phyloP scores from a whole-genome alignment of 1,140 invertebrate species.

The Drosophila nikananu region DNA sequence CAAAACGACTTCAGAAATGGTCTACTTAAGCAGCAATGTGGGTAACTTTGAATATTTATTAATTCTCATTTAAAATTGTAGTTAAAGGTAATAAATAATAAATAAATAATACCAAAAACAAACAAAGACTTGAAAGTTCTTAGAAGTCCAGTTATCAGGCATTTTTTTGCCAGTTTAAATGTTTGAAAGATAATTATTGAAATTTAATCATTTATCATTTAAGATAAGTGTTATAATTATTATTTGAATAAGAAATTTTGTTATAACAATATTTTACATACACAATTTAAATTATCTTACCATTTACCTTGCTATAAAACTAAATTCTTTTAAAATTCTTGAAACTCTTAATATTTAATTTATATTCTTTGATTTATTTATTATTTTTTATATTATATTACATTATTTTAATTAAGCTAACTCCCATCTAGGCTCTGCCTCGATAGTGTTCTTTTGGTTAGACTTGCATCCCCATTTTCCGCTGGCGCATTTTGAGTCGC shows the following conservation, averaged over 20 bases:
- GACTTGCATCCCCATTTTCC: neutral
- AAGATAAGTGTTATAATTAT: too few species aligned
- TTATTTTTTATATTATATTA: neutral
- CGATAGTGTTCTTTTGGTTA: neutral
- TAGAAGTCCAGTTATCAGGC: neutral
- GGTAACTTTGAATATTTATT: neutral
- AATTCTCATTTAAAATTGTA: neutral
- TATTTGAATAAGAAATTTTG: too few species aligned
- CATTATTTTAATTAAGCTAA: neutral
- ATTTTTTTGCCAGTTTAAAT: too few species aligned
- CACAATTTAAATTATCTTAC: too few species aligned
- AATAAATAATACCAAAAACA: too few species aligned
- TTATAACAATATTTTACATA: too few species aligned
- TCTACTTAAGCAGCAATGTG: neutral
- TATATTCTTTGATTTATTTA: too few species aligned
- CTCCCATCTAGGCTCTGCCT: neutral
- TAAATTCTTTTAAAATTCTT: too few species aligned
- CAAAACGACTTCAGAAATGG: constrained; percentile 7
- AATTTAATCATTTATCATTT: too few species aligned
- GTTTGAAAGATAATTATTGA: too few species aligned
- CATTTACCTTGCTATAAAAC: too few species aligned
- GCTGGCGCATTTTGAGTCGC: constrained; percentile 40
- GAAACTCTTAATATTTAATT: too few species aligned
- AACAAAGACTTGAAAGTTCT: neutral
- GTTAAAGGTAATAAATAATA: neutral